Base-by-base conservation (phyloP, 2,888 invertebrate species). In the Tiliacea aurago region DNA sequence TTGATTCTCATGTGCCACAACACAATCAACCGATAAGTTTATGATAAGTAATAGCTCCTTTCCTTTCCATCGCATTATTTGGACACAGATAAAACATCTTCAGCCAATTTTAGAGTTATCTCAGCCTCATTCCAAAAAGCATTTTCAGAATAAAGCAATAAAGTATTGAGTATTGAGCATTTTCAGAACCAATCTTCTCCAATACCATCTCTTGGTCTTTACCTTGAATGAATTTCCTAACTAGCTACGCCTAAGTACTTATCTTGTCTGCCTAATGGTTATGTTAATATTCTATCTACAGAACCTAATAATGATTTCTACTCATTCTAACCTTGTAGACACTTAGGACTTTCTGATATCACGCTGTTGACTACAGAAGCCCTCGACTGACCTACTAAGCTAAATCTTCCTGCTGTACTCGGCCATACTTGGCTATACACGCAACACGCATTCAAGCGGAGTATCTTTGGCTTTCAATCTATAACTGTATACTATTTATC, bases 381-480 rank as follows among this genome's bases (percentile, higher is more conserved):
- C 84, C 75, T 85, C 82, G 49, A n/a, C n/a, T 84, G 84, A 82
- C 86, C 85, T 80, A 85, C 76, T 84, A 77, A 79, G 53, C 84
- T 85, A 84, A 73, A 85, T 85, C 74, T 85, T 78, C 68, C 33
- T 33, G 65, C 76, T 73, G 84, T 69, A 76, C 76, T 68, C 37
- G 55, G 59, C 49, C 23, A 58, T 78, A 79, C 72, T 66, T 68
- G 53, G 69, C 7, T 70, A 59, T 73, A 77, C 73, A 85, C 75
- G 78, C 70, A 75, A 76, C 70, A 73, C 53, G 79, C 84, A 66
- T 84, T 85, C 78, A 85, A 78, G 78, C 85, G 84, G 56, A 66
- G 78, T 84, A 84, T 85, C 84, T 81, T 64, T 72, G 62, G 70
- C 66, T 83, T 78, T 80, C 83, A 76, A 85, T 83, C 76, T 81